phyloP scores from a whole-genome alignment of 1,140 invertebrate genomes.

The Tigriopus japonicus region DNA sequence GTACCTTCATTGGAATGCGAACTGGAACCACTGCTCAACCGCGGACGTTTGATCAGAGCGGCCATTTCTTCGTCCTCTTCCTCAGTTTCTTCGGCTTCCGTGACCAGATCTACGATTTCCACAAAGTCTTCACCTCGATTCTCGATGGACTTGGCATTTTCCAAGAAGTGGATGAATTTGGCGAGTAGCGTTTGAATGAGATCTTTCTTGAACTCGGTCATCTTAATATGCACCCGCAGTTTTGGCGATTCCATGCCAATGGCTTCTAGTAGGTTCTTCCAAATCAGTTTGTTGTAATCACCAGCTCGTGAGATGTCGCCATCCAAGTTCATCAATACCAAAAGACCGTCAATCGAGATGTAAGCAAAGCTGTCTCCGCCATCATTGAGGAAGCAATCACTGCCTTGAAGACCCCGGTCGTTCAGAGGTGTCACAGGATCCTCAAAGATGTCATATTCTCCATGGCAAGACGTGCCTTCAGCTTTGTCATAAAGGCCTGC shows the following conservation, averaged over 20 bases:
- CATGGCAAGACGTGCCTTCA: background rate
- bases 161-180: background rate
- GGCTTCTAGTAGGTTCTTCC: background rate
- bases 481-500: conserved; percentile 9
- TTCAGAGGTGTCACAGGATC: background rate
- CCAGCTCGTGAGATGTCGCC: background rate
- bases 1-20: background rate
- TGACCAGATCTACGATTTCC: conserved; percentile 1
- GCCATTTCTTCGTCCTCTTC: background rate
- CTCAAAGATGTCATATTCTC: conserved; percentile 4
- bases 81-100: background rate
- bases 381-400: conserved; percentile 1
- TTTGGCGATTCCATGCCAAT: conserved; percentile 2
- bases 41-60: background rate
- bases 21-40: no score
- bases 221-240: background rate
- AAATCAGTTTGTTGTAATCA: background rate
- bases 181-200: background rate
- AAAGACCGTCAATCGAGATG: background rate
- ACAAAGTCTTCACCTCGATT: background rate
- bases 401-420: background rate
- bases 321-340: background rate
- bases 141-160: background rate
- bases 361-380: background rate
- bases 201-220: background rate